phyloP scores from a whole-genome alignment of 1,140 invertebrate genomes.

The Leptoteleia sp. region DNA sequence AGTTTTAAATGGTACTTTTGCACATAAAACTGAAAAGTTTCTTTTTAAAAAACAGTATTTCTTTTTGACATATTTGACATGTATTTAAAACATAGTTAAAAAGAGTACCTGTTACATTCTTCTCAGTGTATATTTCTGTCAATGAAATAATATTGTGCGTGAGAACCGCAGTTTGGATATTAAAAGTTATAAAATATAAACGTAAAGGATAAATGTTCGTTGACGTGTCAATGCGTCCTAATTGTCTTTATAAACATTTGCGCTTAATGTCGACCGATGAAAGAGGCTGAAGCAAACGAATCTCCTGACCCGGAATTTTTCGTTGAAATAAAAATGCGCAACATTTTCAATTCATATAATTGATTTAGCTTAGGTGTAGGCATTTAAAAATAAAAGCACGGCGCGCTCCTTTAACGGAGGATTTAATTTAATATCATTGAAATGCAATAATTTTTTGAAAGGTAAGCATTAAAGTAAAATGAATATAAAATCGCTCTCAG shows the following conservation, averaged over 20 bases:
- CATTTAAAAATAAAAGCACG: conserved; percentile 27
- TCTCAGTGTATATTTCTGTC: too few species aligned
- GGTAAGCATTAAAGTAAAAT: conserved; percentile 11
- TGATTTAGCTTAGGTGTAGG: conserved; percentile 26
- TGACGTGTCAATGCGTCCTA: too few species aligned
- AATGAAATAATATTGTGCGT: too few species aligned
- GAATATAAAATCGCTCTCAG: conserved; percentile 21
- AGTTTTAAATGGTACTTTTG: too few species aligned
- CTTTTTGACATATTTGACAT: too few species aligned
- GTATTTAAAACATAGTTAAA: too few species aligned
- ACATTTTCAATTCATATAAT: conserved; percentile 24
- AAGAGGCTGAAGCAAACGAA: conserved; percentile 16
- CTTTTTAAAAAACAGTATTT: too few species aligned
- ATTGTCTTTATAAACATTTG: not conserved
- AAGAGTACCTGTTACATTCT: too few species aligned
- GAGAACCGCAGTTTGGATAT: too few species aligned
- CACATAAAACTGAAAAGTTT: too few species aligned
- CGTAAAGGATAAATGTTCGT: too few species aligned
- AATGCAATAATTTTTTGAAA: conserved; percentile 29
- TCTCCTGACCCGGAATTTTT: conserved; percentile 10
- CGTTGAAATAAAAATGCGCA: conserved; percentile 6
- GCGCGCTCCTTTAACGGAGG: conserved; percentile 13
- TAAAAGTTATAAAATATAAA: too few species aligned
- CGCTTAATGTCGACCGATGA: conserved; percentile 28
- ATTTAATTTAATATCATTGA: conserved; percentile 43